Base-by-base conservation (phyloP, 2,113 vertebrate species). In the Hemibagrus wyckioides region DNA sequence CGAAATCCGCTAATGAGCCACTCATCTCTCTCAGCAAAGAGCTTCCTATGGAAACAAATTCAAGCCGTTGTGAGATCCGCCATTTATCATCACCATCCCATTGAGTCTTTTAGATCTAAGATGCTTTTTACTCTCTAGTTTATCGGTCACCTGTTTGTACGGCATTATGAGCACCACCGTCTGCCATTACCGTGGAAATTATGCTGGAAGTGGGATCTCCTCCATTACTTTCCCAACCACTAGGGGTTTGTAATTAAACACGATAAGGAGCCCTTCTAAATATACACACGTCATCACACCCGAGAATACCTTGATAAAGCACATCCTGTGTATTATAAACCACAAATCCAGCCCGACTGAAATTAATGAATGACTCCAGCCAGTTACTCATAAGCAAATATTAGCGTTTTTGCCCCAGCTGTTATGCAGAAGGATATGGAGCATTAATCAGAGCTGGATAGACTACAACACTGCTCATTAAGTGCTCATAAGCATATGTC, bases 371-470 rank as follows among this genome's bases (percentile, higher is more conserved):
- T 28, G 82, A 50, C 30, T 13, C 15, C 14, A 10, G 33, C 23
- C n/a, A 56, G 83, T 57, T 73, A 73, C 65, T 36, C 19, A 9
- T 10, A 28, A 83, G 63, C 30, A 56, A 57, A 57, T 56, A 41
- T 69, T 52, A 54, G 4, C 21, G 17, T 71, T 84, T 56, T 15
- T 84, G 48, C 56, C 50, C 30, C 41, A 57, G 71, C 44, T 76
- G 67, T 11, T 50, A 21, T 48, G 25, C 25, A n/a, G 76, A 30
- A 65, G 41, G 80, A 76, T 71, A 57, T 52, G 17, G 13, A 56
- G 33, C 73, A 80, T 33, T 81, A 80, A 84, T 84, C 88, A 61
- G 52, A 41, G 73, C 25, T 61, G 36, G 28, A 86, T 23, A 25
- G 41, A 33, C 65, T 54, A 83, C 28, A 59, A 44, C 36, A 50